Percentiles rank a stretch among this genome's conserved stretches.
Evolutionary conservation across 2,797 vertebrate species (phyloP).

Genomic region (Cheirogaleus major): DNA sequence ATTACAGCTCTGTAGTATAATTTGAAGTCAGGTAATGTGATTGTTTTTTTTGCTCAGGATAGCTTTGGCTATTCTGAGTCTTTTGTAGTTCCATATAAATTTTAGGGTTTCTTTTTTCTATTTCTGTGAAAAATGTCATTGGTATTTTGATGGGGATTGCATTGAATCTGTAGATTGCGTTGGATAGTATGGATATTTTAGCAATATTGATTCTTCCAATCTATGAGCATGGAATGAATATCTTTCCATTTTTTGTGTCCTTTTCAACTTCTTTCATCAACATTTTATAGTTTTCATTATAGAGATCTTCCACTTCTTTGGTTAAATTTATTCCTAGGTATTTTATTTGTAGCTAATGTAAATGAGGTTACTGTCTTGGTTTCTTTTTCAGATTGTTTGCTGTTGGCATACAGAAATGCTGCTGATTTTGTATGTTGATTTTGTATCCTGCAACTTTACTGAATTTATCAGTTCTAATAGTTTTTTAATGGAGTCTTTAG

Average conservation of each 20-base stretch:
- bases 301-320: not conserved
- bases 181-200: not conserved
- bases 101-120: not conserved
- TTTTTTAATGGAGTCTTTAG: not conserved
- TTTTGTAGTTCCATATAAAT: not conserved
- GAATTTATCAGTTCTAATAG: not conserved
- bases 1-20: not conserved
- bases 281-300: not conserved
- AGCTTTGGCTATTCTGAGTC: not conserved
- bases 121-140: not conserved
- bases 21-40: not conserved
- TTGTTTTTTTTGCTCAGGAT: not conserved
- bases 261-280: not conserved
- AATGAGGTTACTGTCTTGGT: not conserved
- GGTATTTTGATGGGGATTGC: not conserved
- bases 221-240: not conserved
- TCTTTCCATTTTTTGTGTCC: not conserved
- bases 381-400: not conserved
- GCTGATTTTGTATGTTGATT: not conserved
- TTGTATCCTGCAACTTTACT: not conserved
- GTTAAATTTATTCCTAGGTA: not conserved
- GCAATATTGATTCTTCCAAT: not conserved
- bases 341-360: not conserved
- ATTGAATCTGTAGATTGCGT: not conserved
- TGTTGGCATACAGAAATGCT: not conserved